These are phyloP conservation scores for Cisticola juncidis DNA, from an alignment of 2,113 vertebrate genomes.

Conservation along the genomic window DNA sequence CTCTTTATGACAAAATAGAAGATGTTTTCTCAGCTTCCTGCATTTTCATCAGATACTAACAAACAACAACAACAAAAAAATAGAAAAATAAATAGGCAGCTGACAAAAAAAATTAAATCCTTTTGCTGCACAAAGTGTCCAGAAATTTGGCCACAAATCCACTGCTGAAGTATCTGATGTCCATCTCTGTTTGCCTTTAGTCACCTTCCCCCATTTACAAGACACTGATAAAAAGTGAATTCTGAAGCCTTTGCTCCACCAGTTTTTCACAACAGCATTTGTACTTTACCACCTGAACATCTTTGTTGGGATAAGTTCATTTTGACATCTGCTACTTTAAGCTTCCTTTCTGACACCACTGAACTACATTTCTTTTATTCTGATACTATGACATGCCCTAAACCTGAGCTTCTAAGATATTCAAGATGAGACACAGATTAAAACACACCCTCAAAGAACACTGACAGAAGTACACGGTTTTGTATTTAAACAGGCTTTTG, in stretches of 20 bases:
- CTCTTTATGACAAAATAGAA: neutral
- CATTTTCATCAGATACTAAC: neutral
- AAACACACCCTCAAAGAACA: neutral
- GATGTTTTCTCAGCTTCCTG: neutral
- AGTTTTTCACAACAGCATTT: neutral
- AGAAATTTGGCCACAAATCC: neutral
- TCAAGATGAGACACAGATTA: neutral
- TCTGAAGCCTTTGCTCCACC: neutral
- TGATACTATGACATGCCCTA: neutral
- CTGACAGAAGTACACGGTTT: neutral
- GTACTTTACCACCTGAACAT: neutral
- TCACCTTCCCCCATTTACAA: too few species aligned
- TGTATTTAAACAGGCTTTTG: neutral
- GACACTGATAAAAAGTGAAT: rapidly evolving
- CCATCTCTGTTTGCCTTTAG: neutral
- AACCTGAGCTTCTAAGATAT: neutral
- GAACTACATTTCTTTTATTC: neutral
- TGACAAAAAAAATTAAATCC: neutral
- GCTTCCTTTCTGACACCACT: neutral
- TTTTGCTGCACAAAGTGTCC: neutral
- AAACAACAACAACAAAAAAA: neutral
- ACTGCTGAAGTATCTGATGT: neutral
- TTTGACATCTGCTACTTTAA: neutral
- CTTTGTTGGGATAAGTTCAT: neutral
- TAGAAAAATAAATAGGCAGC: neutral